Conservation (phyloP, 2,113 vertebrate species). For the Dasyprocta punctata region DNA sequence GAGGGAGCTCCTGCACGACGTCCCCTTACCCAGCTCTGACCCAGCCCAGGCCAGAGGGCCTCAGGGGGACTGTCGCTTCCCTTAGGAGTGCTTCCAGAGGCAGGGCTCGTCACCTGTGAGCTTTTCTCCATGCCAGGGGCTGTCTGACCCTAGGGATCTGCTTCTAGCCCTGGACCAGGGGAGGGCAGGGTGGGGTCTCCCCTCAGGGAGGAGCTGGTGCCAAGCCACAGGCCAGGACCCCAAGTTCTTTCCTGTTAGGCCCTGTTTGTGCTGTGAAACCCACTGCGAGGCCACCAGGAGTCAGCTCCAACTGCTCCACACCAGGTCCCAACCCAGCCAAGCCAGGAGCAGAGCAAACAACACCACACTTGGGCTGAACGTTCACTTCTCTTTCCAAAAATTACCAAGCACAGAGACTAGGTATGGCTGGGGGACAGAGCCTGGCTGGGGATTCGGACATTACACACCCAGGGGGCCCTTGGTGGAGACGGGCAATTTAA, state of each 20-base stretch:
- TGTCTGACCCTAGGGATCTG: too few species aligned
- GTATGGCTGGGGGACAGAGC: constrained; percentile 40
- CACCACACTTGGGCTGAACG: not conserved
- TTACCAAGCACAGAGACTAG: constrained; percentile 28
- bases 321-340: not conserved
- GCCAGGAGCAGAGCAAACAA: constrained; percentile 29
- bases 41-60: not conserved
- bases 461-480: constrained; percentile 94
- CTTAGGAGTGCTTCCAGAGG: not conserved
- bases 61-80: not conserved
- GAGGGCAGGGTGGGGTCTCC: not conserved
- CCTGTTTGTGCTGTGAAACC: not conserved
- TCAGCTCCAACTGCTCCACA: not conserved
- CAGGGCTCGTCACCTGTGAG: not conserved
- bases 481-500: constrained; percentile 92
- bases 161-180: not conserved
- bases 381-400: constrained; percentile 72
- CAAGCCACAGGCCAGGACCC: not conserved
- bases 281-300: not conserved
- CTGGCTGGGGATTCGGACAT: constrained; percentile 79
- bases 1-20: not conserved
- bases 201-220: not conserved
- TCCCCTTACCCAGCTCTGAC: not conserved
- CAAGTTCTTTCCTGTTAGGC: not conserved
- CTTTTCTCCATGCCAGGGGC: not conserved